A percentile compares a stretch with the other conserved stretches of the same genome.
Evolutionary conservation across 2,797 vertebrate genomes (phyloP).

Genomic region (Gallirallus australis): DNA sequence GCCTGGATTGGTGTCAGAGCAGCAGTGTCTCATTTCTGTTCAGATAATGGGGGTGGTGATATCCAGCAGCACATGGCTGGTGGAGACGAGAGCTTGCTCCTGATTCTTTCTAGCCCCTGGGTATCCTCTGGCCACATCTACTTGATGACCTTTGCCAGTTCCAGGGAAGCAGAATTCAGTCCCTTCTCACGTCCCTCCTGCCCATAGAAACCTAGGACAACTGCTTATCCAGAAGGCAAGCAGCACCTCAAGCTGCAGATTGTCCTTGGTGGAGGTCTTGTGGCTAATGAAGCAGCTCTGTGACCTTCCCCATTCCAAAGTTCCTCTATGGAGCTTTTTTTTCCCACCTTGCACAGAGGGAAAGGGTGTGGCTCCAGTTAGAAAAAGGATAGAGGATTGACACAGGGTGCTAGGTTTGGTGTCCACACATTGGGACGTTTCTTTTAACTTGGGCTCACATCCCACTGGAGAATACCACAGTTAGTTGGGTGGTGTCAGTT

Average conservation of each 20-base stretch:
- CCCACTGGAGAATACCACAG: fast-evolving
- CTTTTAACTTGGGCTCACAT: background rate
- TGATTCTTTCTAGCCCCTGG: background rate
- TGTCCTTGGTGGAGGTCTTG: background rate
- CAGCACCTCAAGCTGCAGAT: fast-evolving
- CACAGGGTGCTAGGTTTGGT: fast-evolving
- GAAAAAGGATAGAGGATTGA: background rate
- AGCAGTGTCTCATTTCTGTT: background rate
- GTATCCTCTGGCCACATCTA: background rate
- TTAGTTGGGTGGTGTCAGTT: background rate
- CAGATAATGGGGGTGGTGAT: too few relatives aligned
- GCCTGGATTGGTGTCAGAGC: background rate
- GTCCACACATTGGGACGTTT: fast-evolving
- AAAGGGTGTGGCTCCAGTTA: background rate
- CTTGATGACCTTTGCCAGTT: fast-evolving
- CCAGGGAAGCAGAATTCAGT: background rate
- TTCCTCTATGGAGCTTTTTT: fast-evolving
- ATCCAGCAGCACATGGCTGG: background rate
- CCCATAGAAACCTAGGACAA: background rate
- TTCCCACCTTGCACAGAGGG: fast-evolving
- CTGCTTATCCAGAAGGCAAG: fast-evolving
- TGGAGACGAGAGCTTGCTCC: background rate
- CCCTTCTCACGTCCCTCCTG: background rate
- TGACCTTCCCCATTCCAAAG: background rate
- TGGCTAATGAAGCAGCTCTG: background rate